Base-by-base conservation (phyloP, 2,113 vertebrate species). In the Pomatostomus ruficeps region DNA sequence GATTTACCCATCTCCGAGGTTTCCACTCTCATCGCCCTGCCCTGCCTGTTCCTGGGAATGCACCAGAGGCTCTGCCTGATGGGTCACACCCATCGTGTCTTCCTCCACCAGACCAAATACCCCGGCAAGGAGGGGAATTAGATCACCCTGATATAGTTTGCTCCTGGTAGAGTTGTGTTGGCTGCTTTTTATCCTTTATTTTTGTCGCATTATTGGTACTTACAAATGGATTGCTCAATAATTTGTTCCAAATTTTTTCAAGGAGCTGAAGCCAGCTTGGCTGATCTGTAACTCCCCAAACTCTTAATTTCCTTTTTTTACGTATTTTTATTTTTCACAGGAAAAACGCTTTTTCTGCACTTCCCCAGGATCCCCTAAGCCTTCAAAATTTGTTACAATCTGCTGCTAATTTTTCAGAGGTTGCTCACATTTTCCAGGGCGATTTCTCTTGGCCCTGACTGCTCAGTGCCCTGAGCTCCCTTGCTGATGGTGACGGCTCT, bases 401-500 rank as follows among this genome's bases (percentile, higher is more conserved):
- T 79, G 33, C 57, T 80, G 14, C 46, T 83, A 48, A 57, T 51
- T n/a, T 12, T 73, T 91, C 68, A 80, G 45, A 80, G 9, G 10
- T 62, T 40, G n/a, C 67, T 91, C 42, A 42, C 7, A 46, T 80
- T 83, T 83, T 58, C 12, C 54, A 46, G 67, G 18, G 6, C 38
- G n/a, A 25, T 61, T 80, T 85, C 66, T 73, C 58, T 75, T 65
- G 62, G 48, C 15, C 8, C 46, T 84, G 55, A 29, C 33, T 70
- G 9, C 31, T 76, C 40, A 42, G 46, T 20, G 14, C 12, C 20
- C 22, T 0, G 29, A 73, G 21, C 15, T 48, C 62, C 61, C 68
- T 73, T 0, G 0, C 28, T 21, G 1, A 17, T 20, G 42, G 6
- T 12, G 55, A 33, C 57, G 36, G 14, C 28, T 70, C 49, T 33